Conservation (phyloP, 2,797 vertebrate species). For the Adelosebastes latens region DNA sequence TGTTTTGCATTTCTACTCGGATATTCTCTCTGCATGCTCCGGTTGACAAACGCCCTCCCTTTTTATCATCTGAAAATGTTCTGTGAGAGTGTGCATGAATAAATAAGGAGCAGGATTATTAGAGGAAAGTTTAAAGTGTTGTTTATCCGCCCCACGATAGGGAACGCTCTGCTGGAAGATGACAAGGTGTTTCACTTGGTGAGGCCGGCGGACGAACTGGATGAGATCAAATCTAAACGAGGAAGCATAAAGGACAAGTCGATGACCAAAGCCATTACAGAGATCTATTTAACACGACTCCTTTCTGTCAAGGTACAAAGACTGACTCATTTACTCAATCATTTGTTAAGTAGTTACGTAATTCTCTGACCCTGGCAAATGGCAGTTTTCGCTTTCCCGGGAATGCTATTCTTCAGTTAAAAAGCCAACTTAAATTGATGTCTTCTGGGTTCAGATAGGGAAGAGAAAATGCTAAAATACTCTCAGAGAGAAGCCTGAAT, state of each 20-base stretch:
- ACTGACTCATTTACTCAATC: background rate
- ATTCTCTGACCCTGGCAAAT: background rate
- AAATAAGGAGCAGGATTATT: conserved; percentile 8
- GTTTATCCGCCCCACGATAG: conserved; percentile 49
- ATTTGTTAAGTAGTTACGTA: background rate
- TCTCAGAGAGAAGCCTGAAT: background rate
- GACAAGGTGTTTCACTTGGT: conserved; percentile 98
- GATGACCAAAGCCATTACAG: conserved; percentile 98
- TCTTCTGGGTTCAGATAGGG: background rate
- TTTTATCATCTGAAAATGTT: conserved; percentile 43
- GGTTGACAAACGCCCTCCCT: conserved; percentile 17
- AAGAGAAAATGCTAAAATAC: background rate
- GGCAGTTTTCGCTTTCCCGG: background rate
- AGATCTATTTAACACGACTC: conserved; percentile 98
- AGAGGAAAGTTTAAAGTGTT: conserved; percentile 8
- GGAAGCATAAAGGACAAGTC: conserved; percentile 98
- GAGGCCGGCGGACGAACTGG: conserved; percentile 92
- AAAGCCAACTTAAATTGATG: conserved; percentile 16
- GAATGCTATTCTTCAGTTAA: background rate
- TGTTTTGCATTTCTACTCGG: conserved; percentile 42
- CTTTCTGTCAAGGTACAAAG: conserved; percentile 96
- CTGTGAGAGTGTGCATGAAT: conserved; percentile 36
- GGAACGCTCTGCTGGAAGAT: conserved; percentile 94
- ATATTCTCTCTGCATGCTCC: conserved; percentile 39
- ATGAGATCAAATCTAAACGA: conserved; percentile 95